phyloP scores from a whole-genome alignment of 2,888 invertebrate genomes.

The Troilus luridus region DNA sequence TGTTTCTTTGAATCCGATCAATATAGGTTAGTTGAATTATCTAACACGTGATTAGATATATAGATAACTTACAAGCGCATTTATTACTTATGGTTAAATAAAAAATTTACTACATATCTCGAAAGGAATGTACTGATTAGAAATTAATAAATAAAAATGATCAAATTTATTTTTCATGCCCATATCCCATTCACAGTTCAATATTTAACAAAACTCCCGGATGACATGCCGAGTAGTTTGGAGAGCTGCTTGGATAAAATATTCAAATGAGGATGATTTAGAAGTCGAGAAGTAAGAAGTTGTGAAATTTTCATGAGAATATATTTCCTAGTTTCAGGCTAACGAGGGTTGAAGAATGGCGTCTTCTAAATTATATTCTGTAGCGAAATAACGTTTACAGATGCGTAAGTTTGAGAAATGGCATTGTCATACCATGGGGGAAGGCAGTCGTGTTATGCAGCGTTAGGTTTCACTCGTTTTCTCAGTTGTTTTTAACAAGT shows the following conservation, averaged over 20 bases:
- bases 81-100: too few relatives aligned
- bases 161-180: too few relatives aligned
- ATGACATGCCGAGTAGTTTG: not conserved
- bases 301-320: slow-evolving; percentile 14
- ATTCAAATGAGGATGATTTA: slow-evolving; percentile 14
- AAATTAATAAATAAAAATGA: too few relatives aligned
- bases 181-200: not conserved
- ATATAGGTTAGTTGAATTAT: too few relatives aligned
- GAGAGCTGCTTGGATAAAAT: not conserved
- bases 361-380: not conserved
- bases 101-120: too few relatives aligned
- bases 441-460: not conserved
- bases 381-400: not conserved
- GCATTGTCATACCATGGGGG: not conserved
- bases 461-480: not conserved
- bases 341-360: not conserved
- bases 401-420: not conserved
- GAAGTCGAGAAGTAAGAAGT: slow-evolving; percentile 3
- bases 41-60: too few relatives aligned
- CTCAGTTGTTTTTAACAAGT: not conserved
- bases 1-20: too few relatives aligned
- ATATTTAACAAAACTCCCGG: not conserved
- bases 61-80: too few relatives aligned
- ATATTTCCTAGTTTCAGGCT: not conserved
- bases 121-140: too few relatives aligned